Conservation (phyloP, 2,113 vertebrate genomes). For the Sinocyclocheilus anshuiensis region DNA sequence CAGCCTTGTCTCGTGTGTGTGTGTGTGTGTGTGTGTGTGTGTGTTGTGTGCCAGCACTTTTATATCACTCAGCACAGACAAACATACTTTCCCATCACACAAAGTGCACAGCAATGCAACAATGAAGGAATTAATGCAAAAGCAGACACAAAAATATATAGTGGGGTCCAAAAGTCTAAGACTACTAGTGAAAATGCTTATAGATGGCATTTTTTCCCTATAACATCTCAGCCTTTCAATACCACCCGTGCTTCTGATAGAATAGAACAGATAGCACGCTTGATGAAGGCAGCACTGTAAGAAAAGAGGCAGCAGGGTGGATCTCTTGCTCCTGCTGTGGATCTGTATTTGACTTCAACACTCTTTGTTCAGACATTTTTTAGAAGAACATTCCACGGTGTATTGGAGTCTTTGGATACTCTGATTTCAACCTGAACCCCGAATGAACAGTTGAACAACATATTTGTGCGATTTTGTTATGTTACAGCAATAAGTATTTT, state of each 20-base stretch:
- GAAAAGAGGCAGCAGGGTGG: conserved; percentile 11
- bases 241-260: background rate
- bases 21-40: background rate
- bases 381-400: background rate
- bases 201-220: background rate
- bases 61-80: background rate
- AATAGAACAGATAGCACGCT: background rate
- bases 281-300: background rate
- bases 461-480: background rate
- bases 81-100: conserved; percentile 3
- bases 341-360: background rate
- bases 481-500: background rate
- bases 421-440: background rate
- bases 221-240: background rate
- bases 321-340: conserved; percentile 5
- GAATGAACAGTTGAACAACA: background rate
- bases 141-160: background rate
- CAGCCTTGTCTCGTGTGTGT: conserved; percentile 1
- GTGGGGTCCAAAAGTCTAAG: background rate
- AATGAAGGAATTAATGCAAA: background rate
- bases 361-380: conserved; percentile 34
- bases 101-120: background rate
- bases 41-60: conserved; percentile 26
- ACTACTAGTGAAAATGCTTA: background rate
- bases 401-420: background rate